Base-by-base conservation (phyloP, 2,888 invertebrate species). In the Ischnus inquisitorius region DNA sequence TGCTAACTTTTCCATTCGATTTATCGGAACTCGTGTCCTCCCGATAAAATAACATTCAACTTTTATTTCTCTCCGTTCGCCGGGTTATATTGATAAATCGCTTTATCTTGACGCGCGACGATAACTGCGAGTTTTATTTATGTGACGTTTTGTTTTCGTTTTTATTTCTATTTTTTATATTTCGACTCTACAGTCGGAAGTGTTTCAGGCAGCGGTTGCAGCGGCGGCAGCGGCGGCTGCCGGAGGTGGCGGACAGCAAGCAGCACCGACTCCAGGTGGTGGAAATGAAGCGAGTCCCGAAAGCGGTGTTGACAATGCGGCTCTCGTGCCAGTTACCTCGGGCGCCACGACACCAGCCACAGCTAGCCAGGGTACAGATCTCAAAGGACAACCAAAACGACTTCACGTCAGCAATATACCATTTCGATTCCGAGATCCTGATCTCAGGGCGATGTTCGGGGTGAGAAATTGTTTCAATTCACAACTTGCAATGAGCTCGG, bases 371-470 rank as follows among this genome's bases (percentile, higher is more conserved):
- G 94, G 94, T 88, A 93, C 93, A 68, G 94, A 95, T 88, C 94
- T 95, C 88, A 96, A 96, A 94, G 95, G 96, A 91, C 97, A 97
- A 94, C 98, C 98, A 90, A 99, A 99, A 94, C 96, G 99, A 93
- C 96, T 99, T 90, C 99, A 99, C 94, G 99, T 99, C 93, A 99
- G 99, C 93, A 99, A 99, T 95, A 99, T 99, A 95, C 99, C 99
- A 92, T 99, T 99, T 95, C 96, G 99, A 94, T 99, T 99, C 95
- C 96, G 99, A 95, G 99, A 99, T 95, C 99, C 99, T 87, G 99
- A 99, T 95, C 96, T 99, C 89, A 96, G 99, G 94, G 97, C 98
- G 91, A 98, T 99, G 97, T 98, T 99, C 95, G 99, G 98, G 96
- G 99, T 99, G 95, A 96, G 98, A 96, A 41, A 8, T 43, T 54